Evolutionary conservation across 2,797 vertebrate genomes (phyloP), one percentile per base, ranked within the genome.

Genomic region (Enteromius trimaculatus): DNA sequence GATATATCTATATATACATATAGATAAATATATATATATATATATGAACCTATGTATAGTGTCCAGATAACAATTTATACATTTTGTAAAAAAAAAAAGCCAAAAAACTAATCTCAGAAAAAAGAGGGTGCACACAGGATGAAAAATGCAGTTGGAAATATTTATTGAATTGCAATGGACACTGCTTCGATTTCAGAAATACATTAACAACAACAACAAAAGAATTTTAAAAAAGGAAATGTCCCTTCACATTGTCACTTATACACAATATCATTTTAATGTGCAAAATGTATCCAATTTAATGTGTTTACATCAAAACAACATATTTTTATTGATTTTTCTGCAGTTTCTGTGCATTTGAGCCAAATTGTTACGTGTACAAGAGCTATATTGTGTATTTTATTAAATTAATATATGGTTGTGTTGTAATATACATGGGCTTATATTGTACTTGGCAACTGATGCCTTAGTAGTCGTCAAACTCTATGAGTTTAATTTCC

Each of bases 341-440:
- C 83, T 99, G 96, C 97, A 96, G 96, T 97, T 98, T 99, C 96
- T 96, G 98, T 99, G 98, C 97, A 99, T 99, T 98, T 99, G 97
- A 99, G 98, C 98, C 98, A 99, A 99, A 99, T 97, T 98, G 98
- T 99, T 98, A 96, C 94, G 97, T 99, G 98, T 99, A 98, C 97
- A 98, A 99, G 97, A 99, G 97, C 98, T 99, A 99, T 99, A 99
- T 99, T 99, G 98, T 99, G 98, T 99, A 99, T 99, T 99, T 99
- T 99, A 99, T 99, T 99, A 99, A 99, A 99, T 99, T 98, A 99
- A 99, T 99, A 99, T 99, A 99, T 99, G 97, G 98, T 99, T 99
- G 98, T 99, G 98, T 99, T 99, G 98, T 97, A 99, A 98, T 98
- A 97, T 97, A 97, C 96, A 97, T 98, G 97, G 98, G 98, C 98